phyloP scores from a whole-genome alignment of 2,888 invertebrate species.

The Caenorhabditis sinica region DNA sequence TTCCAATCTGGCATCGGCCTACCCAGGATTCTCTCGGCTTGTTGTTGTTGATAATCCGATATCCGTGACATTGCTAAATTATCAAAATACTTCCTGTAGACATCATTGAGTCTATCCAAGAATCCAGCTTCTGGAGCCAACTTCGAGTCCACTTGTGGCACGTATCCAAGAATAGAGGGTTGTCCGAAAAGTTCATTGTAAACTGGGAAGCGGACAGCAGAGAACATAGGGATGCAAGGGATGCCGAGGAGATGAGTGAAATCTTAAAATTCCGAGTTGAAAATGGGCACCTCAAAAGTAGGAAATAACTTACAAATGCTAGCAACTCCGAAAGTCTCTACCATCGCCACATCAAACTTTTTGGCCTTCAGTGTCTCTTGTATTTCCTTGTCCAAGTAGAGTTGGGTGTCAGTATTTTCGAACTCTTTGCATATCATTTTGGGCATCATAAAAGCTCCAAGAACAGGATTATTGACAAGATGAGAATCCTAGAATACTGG shows the following conservation, averaged over 20 bases:
- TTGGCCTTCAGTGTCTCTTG: constrained; percentile 13
- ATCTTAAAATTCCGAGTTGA: background rate
- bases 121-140: constrained; percentile 34
- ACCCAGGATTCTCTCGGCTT: background rate
- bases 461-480: constrained; percentile 16
- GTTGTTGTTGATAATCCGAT: background rate
- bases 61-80: background rate
- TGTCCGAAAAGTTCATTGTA: constrained; percentile 30
- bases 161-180: constrained; percentile 35
- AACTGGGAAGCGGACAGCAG: constrained; percentile 33
- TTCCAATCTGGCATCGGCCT: background rate
- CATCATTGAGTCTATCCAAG: constrained; percentile 38
- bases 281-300: background rate
- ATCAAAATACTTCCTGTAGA: constrained; percentile 14
- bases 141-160: constrained; percentile 14
- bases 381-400: constrained; percentile 9
- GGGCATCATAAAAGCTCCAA: constrained; percentile 35
- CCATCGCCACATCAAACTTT: constrained; percentile 41
- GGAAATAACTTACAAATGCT: constrained; percentile 38
- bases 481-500: constrained; percentile 53
- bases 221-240: constrained; percentile 3
- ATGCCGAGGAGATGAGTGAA: constrained; percentile 26
- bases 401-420: constrained; percentile 9
- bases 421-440: constrained; percentile 8
- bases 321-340: constrained; percentile 38